Evolutionary conservation across 2,888 invertebrate species (phyloP).

Genomic region (Hyposoter didymator): DNA sequence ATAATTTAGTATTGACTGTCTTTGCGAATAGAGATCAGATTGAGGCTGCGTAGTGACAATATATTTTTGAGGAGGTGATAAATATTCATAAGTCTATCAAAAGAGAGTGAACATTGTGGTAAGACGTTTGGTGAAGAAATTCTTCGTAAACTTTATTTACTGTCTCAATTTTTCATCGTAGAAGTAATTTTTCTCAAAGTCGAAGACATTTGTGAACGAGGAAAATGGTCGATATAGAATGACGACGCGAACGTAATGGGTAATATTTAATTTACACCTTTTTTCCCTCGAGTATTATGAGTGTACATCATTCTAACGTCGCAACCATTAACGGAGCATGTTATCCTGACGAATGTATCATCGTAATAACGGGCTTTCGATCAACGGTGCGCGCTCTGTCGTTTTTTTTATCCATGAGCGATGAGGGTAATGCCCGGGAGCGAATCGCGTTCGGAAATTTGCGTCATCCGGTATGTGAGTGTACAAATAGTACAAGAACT

Average conservation of each 20-base stretch:
- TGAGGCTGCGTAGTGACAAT: neutral
- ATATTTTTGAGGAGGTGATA: neutral
- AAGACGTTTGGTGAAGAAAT: neutral
- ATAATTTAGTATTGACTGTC: neutral
- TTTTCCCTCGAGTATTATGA: neutral
- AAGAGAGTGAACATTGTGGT: neutral
- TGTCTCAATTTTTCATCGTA: neutral
- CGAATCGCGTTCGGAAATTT: conserved; percentile 4
- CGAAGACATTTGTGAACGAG: neutral
- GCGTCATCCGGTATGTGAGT: conserved; percentile 2
- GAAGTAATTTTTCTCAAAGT: neutral
- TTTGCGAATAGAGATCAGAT: neutral
- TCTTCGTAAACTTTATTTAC: too few relatives aligned
- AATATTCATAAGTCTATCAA: neutral
- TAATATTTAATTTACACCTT: neutral
- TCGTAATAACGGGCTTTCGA: conserved; percentile 29
- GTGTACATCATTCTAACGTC: neutral
- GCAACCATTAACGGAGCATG: neutral
- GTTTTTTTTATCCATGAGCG: conserved; percentile 12
- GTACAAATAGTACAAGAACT: conserved; percentile 11
- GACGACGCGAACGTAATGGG: neutral
- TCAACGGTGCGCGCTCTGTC: neutral
- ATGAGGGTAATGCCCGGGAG: neutral
- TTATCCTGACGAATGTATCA: conserved; percentile 6
- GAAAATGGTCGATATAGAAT: neutral